A percentile compares a stretch with the other conserved stretches of the same genome.
These are phyloP conservation scores for Sinocyclocheilus rhinocerous DNA, from an alignment of 2,113 vertebrate genomes.

Conservation along the genomic window DNA sequence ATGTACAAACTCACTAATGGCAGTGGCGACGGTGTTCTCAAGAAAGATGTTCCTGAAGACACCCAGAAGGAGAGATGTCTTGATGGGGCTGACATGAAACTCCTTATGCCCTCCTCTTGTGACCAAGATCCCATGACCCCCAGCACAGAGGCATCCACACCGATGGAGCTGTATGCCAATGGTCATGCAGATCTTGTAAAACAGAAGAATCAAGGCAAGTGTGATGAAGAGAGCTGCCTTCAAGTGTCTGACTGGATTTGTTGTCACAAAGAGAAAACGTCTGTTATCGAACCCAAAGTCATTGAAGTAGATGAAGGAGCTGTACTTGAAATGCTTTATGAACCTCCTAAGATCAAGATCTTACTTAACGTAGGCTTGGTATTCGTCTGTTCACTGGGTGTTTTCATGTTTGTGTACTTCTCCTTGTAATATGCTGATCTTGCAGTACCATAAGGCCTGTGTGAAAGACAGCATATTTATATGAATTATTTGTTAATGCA, in stretches of 20 bases:
- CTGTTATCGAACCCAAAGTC: constrained; percentile 71
- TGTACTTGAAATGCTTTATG: constrained; percentile 89
- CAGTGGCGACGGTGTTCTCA: constrained; percentile 66
- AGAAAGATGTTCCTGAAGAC: constrained; percentile 80
- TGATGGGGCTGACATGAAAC: constrained; percentile 83
- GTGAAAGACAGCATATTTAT: constrained; percentile 44
- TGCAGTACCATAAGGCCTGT: background rate
- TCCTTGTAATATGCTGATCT: constrained; percentile 79
- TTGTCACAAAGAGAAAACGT: constrained; percentile 80
- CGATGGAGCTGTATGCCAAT: constrained; percentile 82
- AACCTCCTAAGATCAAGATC: constrained; percentile 85
- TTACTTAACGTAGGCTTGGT: constrained; percentile 86
- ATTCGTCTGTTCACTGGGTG: constrained; percentile 86
- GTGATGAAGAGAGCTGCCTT: constrained; percentile 67
- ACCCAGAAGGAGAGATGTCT: constrained; percentile 82
- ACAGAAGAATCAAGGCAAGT: constrained; percentile 70
- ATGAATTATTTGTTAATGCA: constrained; percentile 58
- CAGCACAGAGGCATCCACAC: constrained; percentile 83
- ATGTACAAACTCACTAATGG: constrained; percentile 77
- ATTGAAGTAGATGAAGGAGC: constrained; percentile 77
- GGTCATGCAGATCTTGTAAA: constrained; percentile 78
- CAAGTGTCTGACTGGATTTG: constrained; percentile 86
- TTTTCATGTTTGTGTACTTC: constrained; percentile 98
- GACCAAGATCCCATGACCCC: constrained; percentile 75
- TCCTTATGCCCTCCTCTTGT: constrained; percentile 79